Base-by-base conservation (phyloP, 2,888 invertebrate genomes). In the Stramonita haemastoma region DNA sequence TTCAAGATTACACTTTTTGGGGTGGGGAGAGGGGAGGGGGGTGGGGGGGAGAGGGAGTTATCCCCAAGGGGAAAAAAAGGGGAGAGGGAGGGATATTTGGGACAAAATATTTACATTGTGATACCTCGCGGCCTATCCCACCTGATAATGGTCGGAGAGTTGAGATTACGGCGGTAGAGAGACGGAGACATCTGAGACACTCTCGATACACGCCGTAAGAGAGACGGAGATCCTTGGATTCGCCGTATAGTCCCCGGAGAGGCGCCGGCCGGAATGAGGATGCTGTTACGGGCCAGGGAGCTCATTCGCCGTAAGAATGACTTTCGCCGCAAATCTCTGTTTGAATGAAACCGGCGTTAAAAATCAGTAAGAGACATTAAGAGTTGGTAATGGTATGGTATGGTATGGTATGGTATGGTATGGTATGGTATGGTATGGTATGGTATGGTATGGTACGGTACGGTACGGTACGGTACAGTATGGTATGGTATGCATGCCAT, bases 301-400 rank as follows among this genome's bases (percentile, higher is more conserved):
- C 84, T 77, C 90, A 91, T 90, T 17, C 88, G 89, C 11, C 91
- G 88, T 86, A 91, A 66, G 36, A 91, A 77, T 6, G 91, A 91
- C 46, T 90, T 90, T 8, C 90, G 89, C 22, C 91, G 84, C 1
- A 90, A 77, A 56, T 91, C 91, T 0, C 91, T 91, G 89, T 13
- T 22, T 19, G 79, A 5, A 11, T n/a, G 32, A 66, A 60, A 19
- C 32, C 66, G 34, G 4, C 60, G 60, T 15, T 13, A n/a, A 13
- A 66, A 26, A 66, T 17, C 26, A 26, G 66, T 22, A 66, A 66
- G 26, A 66, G 26, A 46, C 46, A 46, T 46, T 46, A 46, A 46
- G 4, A 46, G 46, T 46, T 46, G 46, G 2, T 5, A 46, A 8
- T 46, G 2, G 46, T 8, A 46, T n/a, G n/a, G n/a, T n/a, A n/a